Evolutionary conservation across 2,888 invertebrate species (phyloP).

Genomic region (Brassicogethes aeneus): DNA sequence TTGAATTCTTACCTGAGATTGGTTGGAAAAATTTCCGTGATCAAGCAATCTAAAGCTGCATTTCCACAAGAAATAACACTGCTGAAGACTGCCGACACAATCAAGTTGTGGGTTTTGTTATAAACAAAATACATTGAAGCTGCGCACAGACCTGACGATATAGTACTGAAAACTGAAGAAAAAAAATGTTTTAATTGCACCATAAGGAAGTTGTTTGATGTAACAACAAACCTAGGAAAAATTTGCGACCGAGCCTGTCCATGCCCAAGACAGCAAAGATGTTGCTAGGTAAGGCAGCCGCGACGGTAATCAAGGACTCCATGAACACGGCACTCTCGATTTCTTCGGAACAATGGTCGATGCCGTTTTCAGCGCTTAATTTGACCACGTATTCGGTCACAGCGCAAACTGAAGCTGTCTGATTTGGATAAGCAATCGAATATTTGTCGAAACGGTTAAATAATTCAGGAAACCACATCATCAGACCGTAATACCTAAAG

Average conservation of each 20-base stretch:
- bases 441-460: constrained; percentile 85
- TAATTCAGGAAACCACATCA: constrained; percentile 96
- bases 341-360: constrained; percentile 60
- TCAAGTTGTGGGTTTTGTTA: constrained; percentile 73
- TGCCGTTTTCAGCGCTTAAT: constrained; percentile 43
- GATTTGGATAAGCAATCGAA: constrained; percentile 56
- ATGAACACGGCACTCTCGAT: constrained; percentile 74
- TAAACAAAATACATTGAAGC: constrained; percentile 78
- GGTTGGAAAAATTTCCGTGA: constrained; percentile 89
- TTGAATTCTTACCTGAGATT: constrained; percentile 63
- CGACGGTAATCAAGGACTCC: constrained; percentile 80
- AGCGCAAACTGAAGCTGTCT: constrained; percentile 61
- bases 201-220: no score
- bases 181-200: constrained; percentile 12
- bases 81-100: constrained; percentile 78
- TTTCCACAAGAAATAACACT: constrained; percentile 84
- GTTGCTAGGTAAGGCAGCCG: constrained; percentile 78
- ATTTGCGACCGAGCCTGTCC: constrained; percentile 79
- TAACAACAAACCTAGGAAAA: constrained; percentile 76
- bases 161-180: constrained; percentile 69
- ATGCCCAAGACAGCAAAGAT: constrained; percentile 71
- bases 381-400: constrained; percentile 68
- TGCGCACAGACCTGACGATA: constrained; percentile 76
- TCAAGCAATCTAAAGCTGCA: constrained; percentile 84
- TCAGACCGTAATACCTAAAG: constrained; percentile 79